Evolutionary conservation across 2,113 vertebrate species (phyloP), one percentile per base, ranked within the genome.

Genomic region (Dendropsophus ebraccatus): DNA sequence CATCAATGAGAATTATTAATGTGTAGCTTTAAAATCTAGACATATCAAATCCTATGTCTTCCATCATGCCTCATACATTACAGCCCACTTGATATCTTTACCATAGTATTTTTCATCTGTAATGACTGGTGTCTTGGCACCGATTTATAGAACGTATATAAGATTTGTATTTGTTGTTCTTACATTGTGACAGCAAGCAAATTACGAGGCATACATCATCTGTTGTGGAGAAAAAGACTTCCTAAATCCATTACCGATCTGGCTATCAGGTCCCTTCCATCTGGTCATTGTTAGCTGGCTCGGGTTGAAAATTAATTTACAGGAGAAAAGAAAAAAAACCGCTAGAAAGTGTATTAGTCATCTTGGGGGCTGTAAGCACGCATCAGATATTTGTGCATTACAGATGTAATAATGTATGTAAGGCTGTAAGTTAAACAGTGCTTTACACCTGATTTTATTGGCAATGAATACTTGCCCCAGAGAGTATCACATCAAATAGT

Each of bases 371-470:
- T 23, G 11, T 28, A 13, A 17, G 35, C 30, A 2, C 8, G 14
- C 58, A 19, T 28, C 14, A 19, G 74, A 52, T 54, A 30, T 30
- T 32, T 25, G 41, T 32, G 74, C 7, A 49, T 25, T 52, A 69
- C 60, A 82, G 37, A 49, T 82, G 60, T 52, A 80, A 79, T 58
- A 54, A 50, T 81, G 37, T 32, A 69, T 49, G 37, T 65, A 60
- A 37, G 41, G 32, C 60, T 30, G 21, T 12, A 69, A 21, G 45
- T 45, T 67, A 70, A 50, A 21, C 65, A 30, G 8, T 23, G 47
- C 76, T 49, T 70, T 70, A 50, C 62, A 70, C 60, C 60, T 50
- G 81, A 52, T 50, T 70, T 82, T 82, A 65, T 82, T 50, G 60
- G 60, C 60, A 82, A 16, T 30, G 41, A 70, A 47, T 14, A 6